These are phyloP conservation scores for Engraulis encrasicolus DNA, from an alignment of 2,113 vertebrate genomes.

Conservation along the genomic window DNA sequence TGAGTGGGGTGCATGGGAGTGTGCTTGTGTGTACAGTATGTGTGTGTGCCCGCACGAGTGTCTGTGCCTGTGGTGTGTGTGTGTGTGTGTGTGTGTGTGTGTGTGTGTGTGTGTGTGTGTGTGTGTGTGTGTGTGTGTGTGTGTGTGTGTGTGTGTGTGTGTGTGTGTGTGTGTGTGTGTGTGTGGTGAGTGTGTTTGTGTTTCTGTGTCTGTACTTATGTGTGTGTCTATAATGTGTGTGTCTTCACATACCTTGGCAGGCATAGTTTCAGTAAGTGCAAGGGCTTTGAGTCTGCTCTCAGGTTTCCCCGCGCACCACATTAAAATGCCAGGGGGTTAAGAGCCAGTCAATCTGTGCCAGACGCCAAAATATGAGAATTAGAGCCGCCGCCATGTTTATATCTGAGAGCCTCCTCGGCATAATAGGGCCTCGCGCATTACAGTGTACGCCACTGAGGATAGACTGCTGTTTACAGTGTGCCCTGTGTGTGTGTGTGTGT, in stretches of 20 bases:
- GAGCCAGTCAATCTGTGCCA: constrained; percentile 47
- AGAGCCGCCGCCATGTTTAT: constrained; percentile 56
- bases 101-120: constrained; percentile 1
- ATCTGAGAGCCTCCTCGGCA: constrained; percentile 37
- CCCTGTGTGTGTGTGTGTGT: constrained; percentile 8
- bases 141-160: background rate
- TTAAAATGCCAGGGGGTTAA: constrained; percentile 57
- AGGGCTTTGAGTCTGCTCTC: constrained; percentile 48
- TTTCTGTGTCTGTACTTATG: background rate
- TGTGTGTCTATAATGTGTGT: background rate
- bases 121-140: background rate
- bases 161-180: background rate
- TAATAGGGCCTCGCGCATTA: constrained; percentile 41
- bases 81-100: background rate
- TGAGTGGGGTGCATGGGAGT: too few relatives aligned
- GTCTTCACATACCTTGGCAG: constrained; percentile 46
- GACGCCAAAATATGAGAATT: constrained; percentile 63
- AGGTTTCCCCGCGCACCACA: constrained; percentile 53
- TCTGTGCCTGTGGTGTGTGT: background rate
- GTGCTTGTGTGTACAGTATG: background rate
- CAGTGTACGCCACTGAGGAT: background rate
- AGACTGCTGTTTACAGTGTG: constrained; percentile 21
- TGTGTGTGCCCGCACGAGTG: background rate
- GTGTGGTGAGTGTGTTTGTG: background rate
- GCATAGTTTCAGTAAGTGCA: constrained; percentile 40